Evolutionary conservation across 2,888 invertebrate species (phyloP), one percentile per base, ranked within the genome.

Genomic region (Exocentrus adspersus): DNA sequence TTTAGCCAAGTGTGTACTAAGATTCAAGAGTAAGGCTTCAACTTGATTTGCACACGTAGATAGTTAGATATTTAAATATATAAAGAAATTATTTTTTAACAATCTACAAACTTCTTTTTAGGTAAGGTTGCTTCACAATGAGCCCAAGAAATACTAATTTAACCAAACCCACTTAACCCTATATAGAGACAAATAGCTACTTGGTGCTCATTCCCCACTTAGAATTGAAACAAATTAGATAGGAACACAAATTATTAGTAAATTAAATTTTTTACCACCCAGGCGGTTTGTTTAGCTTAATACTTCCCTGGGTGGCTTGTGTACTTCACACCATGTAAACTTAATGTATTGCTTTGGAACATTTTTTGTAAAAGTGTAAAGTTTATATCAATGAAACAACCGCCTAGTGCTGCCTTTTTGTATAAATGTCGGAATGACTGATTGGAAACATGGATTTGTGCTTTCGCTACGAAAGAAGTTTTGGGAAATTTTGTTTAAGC

Each of bases 1-100:
- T 80, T 80, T 69, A 75, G 73, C 76, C 75, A 75, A 74, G 69
- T 74, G 76, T 75, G 76, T 72, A 74, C 70, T 71, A 70, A 68
- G 62, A 61, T 53, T 10, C 10, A 32, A 32, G 10, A 28, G 63
- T 71, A 74, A 72, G 53, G 65, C 70, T 74, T 71, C 48, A 52
- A 57, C 43, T 61, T 69, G 69, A 71, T 69, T 68, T 67, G 72
- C 72, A 71, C 75, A 71, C 71, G 64, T 67, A 65, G 68, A 48
- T 68, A 66, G 72, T 67, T 71, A 72, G 69, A 61, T 69, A 68
- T 70, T 70, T 51, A 62, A 62, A 62, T 68, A 68, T 71, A 65
- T 52, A 69, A 58, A 58, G 48, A 46, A 48, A 61, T 67, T 61
- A 67, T 67, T 62, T 62, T 65, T 62, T 51, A 58, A 61, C 24